phyloP scores from a whole-genome alignment of 1,140 invertebrate genomes.

The Calephelis nemesis region DNA sequence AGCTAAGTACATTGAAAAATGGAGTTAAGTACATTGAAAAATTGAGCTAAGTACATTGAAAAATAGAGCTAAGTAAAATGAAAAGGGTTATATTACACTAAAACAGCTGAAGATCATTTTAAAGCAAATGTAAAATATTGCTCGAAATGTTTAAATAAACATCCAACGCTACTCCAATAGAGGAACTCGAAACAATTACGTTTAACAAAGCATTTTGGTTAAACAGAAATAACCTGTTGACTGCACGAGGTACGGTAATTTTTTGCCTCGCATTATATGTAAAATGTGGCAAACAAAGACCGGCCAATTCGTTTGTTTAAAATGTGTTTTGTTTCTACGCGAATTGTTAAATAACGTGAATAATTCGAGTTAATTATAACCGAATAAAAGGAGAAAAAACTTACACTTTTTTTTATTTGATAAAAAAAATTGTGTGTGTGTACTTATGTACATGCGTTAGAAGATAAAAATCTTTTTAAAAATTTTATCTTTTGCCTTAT shows the following conservation, averaged over 20 bases:
- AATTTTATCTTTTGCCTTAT: too few species aligned
- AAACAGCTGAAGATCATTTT: slow-evolving; percentile 1
- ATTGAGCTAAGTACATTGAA: too few species aligned
- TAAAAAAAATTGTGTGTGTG: too few species aligned
- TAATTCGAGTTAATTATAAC: background rate
- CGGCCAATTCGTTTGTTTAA: slow-evolving; percentile 9
- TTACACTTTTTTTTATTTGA: too few species aligned
- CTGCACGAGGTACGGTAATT: slow-evolving; percentile 6
- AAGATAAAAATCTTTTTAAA: too few species aligned
- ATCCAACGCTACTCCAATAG: slow-evolving; percentile 14
- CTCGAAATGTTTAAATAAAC: slow-evolving; percentile 2
- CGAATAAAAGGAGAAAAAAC: background rate
- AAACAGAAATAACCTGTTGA: slow-evolving; percentile 17
- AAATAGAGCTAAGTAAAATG: background rate
- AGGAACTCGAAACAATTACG: slow-evolving; percentile 16
- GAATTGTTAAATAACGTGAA: background rate
- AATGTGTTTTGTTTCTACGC: slow-evolving; percentile 9
- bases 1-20: too few species aligned
- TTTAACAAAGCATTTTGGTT: slow-evolving; percentile 16
- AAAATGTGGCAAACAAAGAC: slow-evolving; percentile 11
- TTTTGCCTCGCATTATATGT: slow-evolving; percentile 11
- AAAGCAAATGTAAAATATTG: slow-evolving; percentile 6
- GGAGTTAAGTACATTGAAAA: too few species aligned
- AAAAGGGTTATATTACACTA: background rate
- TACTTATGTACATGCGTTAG: too few species aligned